These are phyloP conservation scores for Lasioglossum villosulum DNA, from an alignment of 2,888 invertebrate genomes.

Conservation along the genomic window DNA sequence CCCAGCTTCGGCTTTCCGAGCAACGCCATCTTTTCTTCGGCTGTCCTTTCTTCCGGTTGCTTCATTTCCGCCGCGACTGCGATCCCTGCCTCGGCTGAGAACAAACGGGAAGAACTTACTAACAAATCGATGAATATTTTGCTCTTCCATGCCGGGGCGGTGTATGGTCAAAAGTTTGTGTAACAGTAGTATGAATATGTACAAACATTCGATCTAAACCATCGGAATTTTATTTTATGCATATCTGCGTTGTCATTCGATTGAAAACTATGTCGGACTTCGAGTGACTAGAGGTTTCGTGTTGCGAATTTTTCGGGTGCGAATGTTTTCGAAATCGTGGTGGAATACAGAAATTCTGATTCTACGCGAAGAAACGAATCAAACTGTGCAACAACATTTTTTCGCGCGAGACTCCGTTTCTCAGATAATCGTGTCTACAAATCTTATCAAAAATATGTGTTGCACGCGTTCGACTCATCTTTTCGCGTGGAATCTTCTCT, in stretches of 20 bases:
- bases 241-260: not conserved
- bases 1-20: slow-evolving; percentile 97
- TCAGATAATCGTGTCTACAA: not conserved
- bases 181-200: not conserved
- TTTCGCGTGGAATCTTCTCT: not conserved
- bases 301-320: too few species aligned
- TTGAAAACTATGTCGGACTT: not conserved
- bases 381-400: not conserved
- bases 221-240: not conserved
- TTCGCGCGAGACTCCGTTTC: not conserved
- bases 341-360: not conserved
- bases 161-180: not conserved
- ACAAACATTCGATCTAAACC: not conserved
- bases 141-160: not conserved
- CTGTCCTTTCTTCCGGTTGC: slow-evolving; percentile 89
- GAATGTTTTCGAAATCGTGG: not conserved
- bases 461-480: not conserved
- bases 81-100: slow-evolving; percentile 86
- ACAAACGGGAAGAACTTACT: slow-evolving; percentile 55
- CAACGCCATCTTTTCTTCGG: slow-evolving; percentile 94
- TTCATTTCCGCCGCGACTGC: slow-evolving; percentile 88
- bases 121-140: slow-evolving; percentile 22
- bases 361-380: not conserved
- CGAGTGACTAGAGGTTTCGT: too few species aligned
- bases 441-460: too few species aligned